Evolutionary conservation across 2,113 vertebrate species (phyloP).

Genomic region (Struthidea cinerea): DNA sequence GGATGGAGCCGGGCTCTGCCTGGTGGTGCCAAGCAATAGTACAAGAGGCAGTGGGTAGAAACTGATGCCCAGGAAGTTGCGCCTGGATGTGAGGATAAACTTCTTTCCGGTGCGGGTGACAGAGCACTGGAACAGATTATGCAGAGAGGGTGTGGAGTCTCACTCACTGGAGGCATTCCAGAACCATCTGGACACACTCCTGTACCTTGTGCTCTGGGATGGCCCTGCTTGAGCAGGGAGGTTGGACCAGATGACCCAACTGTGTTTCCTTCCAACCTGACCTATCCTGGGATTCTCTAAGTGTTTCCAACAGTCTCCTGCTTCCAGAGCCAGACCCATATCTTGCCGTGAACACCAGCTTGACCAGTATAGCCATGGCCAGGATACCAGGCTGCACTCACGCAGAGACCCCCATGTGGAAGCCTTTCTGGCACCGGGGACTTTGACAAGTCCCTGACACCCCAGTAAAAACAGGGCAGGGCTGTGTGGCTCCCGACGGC

Average conservation of each 20-base stretch:
- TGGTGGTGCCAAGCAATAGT: background rate
- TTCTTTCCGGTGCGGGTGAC: background rate
- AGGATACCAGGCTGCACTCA: background rate
- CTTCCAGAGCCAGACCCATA: rapidly evolving
- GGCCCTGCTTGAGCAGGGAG: background rate
- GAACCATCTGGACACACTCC: background rate
- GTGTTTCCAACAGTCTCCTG: rapidly evolving
- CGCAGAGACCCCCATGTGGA: too few species aligned
- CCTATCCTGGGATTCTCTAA: background rate
- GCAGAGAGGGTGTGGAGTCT: background rate
- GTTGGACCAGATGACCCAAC: background rate
- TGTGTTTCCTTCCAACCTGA: background rate
- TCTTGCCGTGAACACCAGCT: background rate
- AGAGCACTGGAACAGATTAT: background rate
- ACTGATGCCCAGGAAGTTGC: background rate
- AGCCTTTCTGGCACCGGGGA: rapidly evolving
- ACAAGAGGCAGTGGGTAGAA: background rate
- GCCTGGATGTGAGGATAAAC: background rate
- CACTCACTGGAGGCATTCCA: background rate
- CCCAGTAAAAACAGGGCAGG: background rate
- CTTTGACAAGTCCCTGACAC: rapidly evolving
- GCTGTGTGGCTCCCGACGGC: background rate
- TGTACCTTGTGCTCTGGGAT: background rate
- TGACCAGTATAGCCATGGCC: background rate
- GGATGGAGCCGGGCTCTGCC: background rate